A percentile compares a stretch with the other conserved stretches of the same genome.
Evolutionary conservation across 2,113 vertebrate genomes (phyloP).

Genomic region (Erinaceus europaeus): DNA sequence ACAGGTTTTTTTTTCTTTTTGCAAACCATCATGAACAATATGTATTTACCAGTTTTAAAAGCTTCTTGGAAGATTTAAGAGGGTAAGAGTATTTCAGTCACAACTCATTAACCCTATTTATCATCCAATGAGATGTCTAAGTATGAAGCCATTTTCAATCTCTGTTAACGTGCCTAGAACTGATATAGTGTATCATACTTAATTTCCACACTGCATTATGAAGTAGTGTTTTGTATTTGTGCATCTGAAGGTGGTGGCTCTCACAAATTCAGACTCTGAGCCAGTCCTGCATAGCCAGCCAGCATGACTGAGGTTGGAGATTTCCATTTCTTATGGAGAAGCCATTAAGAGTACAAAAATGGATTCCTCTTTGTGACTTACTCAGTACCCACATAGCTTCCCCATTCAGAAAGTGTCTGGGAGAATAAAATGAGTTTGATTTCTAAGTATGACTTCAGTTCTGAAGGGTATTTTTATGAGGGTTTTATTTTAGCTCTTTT

Average conservation of each 20-base stretch:
- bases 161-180: constrained; percentile 59
- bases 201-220: constrained; percentile 59
- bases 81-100: constrained; percentile 57
- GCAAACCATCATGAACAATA: constrained; percentile 50
- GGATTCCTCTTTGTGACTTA: background rate
- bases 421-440: background rate
- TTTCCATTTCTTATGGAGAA: background rate
- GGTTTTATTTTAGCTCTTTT: background rate
- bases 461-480: background rate
- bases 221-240: constrained; percentile 53
- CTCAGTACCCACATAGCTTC: background rate
- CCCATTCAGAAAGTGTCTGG: background rate
- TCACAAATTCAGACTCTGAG: background rate
- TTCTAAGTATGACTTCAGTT: background rate
- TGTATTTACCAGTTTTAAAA: constrained; percentile 54
- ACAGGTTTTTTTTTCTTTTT: background rate
- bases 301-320: background rate
- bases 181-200: constrained; percentile 28
- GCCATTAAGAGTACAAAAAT: fast-evolving
- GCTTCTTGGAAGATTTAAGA: constrained; percentile 68
- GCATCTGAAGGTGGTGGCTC: constrained; percentile 33
- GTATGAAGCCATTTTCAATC: constrained; percentile 64
- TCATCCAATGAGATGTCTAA: constrained; percentile 58
- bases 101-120: constrained; percentile 72
- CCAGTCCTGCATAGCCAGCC: background rate